Conservation (phyloP, 2,888 invertebrate genomes). For the Coecobrya sp. region DNA sequence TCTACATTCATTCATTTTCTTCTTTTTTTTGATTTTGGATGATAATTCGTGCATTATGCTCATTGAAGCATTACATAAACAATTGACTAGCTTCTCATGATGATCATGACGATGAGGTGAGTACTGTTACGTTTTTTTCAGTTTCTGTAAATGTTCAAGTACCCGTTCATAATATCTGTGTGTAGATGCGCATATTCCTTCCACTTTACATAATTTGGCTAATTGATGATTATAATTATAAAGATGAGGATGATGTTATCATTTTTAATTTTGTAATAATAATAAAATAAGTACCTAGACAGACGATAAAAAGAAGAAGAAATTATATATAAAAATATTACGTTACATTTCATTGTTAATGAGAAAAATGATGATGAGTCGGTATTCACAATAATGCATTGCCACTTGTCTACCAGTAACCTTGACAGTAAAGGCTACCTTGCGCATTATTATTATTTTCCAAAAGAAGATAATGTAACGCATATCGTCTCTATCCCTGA, state of each 20-base stretch:
- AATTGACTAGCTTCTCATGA: background rate
- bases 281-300: slow-evolving; percentile 12
- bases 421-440: slow-evolving; percentile 9
- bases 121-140: background rate
- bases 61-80: background rate
- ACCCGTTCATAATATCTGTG: background rate
- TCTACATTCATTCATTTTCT: background rate
- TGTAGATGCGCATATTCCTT: background rate
- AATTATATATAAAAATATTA: background rate
- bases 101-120: background rate
- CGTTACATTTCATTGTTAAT: background rate
- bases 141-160: background rate
- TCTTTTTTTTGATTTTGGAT: background rate
- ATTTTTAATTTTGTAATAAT: slow-evolving; percentile 6
- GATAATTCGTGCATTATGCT: background rate
- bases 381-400: background rate
- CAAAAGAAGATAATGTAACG: background rate
- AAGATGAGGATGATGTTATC: slow-evolving; percentile 39
- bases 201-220: slow-evolving; percentile 10
- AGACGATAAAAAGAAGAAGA: background rate
- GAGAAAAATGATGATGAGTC: slow-evolving; percentile 16
- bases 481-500: background rate
- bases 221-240: slow-evolving; percentile 16
- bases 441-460: background rate
- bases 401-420: background rate